Evolutionary conservation across 2,113 vertebrate genomes (phyloP), one percentile per base, ranked within the genome.

Genomic region (Eublepharis macularius): DNA sequence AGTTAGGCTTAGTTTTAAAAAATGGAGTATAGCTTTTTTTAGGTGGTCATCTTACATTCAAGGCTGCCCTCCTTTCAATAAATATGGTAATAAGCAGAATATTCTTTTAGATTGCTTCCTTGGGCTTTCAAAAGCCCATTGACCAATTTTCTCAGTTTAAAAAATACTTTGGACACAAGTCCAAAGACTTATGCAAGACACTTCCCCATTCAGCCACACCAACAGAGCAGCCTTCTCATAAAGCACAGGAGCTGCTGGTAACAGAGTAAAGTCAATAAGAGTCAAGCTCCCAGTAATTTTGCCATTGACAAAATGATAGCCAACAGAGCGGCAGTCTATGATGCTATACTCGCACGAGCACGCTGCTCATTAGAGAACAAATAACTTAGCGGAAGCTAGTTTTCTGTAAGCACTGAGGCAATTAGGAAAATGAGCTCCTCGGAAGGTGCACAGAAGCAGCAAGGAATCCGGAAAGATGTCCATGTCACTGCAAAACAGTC

Each of bases 341-440:
- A 34, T 82, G 82, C 78, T 80, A 87, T 45, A 41, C 87, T 90
- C 84, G 21, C 78, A 36, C 89, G 88, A 93, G 79, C 66, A 89
- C 51, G 24, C 5, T 49, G 65, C 78, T 24, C 81, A 91, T 74
- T 86, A 91, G 66, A 88, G 16, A 93, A 68, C 43, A 90, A 0
- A 90, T 86, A 91, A 82, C 34, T 24, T 88, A 92, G 84, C 43
- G 41, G 82, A 88, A 93, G 83, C 79, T 72, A 78, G 43, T 89
- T 49, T 91, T 92, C 88, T 84, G 34, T 65, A 68, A 85, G 63
- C 82, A 84, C 6, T 80, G 32, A 43, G 51, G 86, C 65, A 82
- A 78, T 84, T 88, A 90, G 84, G 87, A 92, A 94, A 95, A 94
- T 76, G 77, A 82, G 87, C 85, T 86, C 91, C 91, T 85, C 51